These are phyloP conservation scores for Stenotaenia linearis DNA, from an alignment of 2,888 invertebrate genomes.

Conservation along the genomic window DNA sequence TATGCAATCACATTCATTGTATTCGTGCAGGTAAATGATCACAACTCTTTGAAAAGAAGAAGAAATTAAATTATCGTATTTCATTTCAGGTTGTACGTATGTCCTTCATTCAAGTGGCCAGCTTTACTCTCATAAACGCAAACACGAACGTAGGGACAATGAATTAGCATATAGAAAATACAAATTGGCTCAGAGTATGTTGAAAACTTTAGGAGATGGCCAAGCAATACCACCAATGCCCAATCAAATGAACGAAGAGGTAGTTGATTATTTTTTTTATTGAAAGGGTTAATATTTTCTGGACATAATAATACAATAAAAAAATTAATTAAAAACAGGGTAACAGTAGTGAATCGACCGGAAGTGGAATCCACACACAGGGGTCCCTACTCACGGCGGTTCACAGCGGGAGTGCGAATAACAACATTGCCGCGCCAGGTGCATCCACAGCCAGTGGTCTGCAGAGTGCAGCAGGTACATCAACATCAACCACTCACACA, in stretches of 20 bases:
- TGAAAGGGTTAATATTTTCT: too few relatives aligned
- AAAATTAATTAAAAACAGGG: slow-evolving; percentile 16
- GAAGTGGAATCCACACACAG: slow-evolving; percentile 28
- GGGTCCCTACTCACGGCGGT: slow-evolving; percentile 9
- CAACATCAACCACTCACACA: slow-evolving; percentile 3
- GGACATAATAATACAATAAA: too few relatives aligned
- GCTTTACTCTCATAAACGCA: slow-evolving; percentile 92
- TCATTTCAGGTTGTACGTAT: slow-evolving; percentile 70
- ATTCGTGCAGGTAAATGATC: slow-evolving; percentile 58
- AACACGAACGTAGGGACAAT: slow-evolving; percentile 89
- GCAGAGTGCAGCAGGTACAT: slow-evolving; percentile 28
- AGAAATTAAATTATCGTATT: background rate
- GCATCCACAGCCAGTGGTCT: slow-evolving; percentile 9
- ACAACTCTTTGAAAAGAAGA: background rate
- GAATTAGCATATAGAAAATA: slow-evolving; percentile 79
- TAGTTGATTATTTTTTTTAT: background rate
- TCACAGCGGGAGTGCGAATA: background rate
- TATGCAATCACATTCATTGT: slow-evolving; percentile 98
- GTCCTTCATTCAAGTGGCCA: slow-evolving; percentile 95
- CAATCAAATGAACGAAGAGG: slow-evolving; percentile 32
- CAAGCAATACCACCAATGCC: slow-evolving; percentile 32
- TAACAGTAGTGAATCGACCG: slow-evolving; percentile 32
- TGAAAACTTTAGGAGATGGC: slow-evolving; percentile 41
- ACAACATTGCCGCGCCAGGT: background rate
- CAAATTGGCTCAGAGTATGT: slow-evolving; percentile 58